phyloP scores from a whole-genome alignment of 2,113 vertebrate species.

The Eulacestoma nigropectus region DNA sequence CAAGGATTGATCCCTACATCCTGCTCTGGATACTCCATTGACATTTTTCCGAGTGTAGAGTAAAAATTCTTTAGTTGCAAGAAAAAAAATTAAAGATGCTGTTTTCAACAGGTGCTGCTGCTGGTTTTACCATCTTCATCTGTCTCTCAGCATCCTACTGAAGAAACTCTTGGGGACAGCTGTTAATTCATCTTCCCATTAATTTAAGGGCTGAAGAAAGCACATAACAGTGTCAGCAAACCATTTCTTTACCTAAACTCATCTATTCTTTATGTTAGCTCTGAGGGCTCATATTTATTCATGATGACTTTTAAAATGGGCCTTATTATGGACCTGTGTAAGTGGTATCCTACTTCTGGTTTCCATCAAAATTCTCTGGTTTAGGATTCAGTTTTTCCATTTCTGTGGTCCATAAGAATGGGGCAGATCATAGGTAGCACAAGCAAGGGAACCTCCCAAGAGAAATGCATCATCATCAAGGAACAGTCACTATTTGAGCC shows the following conservation, averaged over 20 bases:
- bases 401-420: not conserved
- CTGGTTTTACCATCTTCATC: not conserved
- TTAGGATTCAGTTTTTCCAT: not conserved
- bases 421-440: not conserved
- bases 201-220: not conserved
- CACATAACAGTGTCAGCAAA: not conserved
- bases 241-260: not conserved
- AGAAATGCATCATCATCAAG: not conserved
- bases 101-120: not conserved
- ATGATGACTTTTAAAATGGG: not conserved
- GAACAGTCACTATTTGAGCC: not conserved
- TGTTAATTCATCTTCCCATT: not conserved
- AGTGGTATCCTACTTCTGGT: not conserved
- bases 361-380: not conserved
- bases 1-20: not conserved
- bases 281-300: not conserved
- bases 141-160: not conserved
- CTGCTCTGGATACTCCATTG: not conserved
- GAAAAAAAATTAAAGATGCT: not conserved
- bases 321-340: not conserved
- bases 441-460: not conserved
- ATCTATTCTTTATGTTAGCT: not conserved
- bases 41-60: not conserved
- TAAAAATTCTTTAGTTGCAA: not conserved
- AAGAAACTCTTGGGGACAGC: not conserved